Evolutionary conservation across 2,888 invertebrate species (phyloP).

Genomic region (Zygogramma bicolorata): DNA sequence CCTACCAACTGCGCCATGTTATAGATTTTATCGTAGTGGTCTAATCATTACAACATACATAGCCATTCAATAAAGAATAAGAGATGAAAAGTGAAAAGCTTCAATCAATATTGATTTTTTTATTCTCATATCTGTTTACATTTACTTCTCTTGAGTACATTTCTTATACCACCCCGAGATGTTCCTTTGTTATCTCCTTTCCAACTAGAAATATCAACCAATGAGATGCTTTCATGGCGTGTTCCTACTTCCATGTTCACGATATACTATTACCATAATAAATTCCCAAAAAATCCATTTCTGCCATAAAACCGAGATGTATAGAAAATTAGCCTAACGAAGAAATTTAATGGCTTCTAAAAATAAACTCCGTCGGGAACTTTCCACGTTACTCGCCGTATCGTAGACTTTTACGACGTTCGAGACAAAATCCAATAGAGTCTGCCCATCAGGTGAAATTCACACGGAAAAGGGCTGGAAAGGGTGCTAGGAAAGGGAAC

Average conservation of each 20-base stretch:
- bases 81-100: too few relatives aligned
- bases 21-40: too few relatives aligned
- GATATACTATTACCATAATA: background rate
- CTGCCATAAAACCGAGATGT: background rate
- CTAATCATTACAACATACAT: too few relatives aligned
- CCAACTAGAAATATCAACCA: background rate
- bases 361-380: background rate
- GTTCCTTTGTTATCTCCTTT: background rate
- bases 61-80: too few relatives aligned
- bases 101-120: too few relatives aligned
- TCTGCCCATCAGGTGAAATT: background rate
- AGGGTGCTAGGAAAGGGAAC: background rate
- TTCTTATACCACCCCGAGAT: too few relatives aligned
- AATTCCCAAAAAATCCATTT: background rate
- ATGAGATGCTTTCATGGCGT: background rate
- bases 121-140: too few relatives aligned
- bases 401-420: background rate
- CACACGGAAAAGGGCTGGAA: background rate
- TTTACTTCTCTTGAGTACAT: too few relatives aligned
- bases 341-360: constrained; percentile 1
- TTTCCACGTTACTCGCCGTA: background rate
- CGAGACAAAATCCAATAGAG: background rate
- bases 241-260: background rate
- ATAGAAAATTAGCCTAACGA: background rate
- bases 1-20: too few relatives aligned